A percentile compares a stretch with the other conserved stretches of the same genome.
Conservation (phyloP, 2,797 vertebrate species). For the Falco novaeseelandiae region DNA sequence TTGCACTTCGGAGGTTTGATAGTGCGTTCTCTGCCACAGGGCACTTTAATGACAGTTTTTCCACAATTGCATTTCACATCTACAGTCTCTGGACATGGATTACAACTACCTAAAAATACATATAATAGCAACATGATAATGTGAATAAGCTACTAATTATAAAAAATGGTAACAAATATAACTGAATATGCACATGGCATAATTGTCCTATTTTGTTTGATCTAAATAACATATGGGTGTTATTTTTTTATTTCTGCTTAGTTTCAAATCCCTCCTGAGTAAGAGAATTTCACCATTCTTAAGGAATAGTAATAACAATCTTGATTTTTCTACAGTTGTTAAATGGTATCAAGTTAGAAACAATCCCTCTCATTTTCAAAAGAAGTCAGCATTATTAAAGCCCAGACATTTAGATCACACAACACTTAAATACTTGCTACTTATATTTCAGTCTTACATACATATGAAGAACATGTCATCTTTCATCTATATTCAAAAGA, state of each 20-base stretch:
- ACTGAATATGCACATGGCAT: not conserved
- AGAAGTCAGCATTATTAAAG: not conserved
- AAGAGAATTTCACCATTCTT: not conserved
- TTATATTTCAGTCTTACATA: not conserved
- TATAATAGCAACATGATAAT: not conserved
- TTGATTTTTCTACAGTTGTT: not conserved
- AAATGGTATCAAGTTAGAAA: not conserved
- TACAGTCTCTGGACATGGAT: slow-evolving; percentile 90
- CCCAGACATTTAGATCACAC: not conserved
- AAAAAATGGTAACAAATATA: not conserved
- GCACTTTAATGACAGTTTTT: slow-evolving; percentile 82
- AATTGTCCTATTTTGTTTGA: not conserved
- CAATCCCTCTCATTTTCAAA: not conserved
- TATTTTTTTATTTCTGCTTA: not conserved
- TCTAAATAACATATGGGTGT: not conserved
- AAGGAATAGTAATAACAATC: not conserved
- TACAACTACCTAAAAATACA: slow-evolving; percentile 86
- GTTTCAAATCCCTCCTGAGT: not conserved
- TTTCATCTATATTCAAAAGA: not conserved
- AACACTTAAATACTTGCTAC: not conserved
- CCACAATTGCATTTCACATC: slow-evolving; percentile 87
- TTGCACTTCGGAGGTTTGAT: slow-evolving; percentile 91
- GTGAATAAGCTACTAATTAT: not conserved
- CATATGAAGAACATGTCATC: not conserved
- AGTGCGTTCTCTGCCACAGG: slow-evolving; percentile 90